phyloP scores from a whole-genome alignment of 2,888 invertebrate genomes.

The Chaetogeoica ovagalla region DNA sequence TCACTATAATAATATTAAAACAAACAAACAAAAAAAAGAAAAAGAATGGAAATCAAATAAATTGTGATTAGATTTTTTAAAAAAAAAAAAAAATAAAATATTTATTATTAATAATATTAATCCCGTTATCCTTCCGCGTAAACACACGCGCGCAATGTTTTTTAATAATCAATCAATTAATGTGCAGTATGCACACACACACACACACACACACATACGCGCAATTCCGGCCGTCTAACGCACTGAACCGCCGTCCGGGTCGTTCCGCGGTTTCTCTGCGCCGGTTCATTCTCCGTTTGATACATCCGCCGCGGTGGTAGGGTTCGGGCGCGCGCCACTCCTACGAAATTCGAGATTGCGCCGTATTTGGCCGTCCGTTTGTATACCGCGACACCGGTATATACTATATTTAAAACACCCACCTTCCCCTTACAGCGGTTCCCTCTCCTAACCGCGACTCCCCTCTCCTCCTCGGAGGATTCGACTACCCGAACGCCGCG shows the following conservation, averaged over 20 bases:
- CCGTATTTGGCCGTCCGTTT: constrained; percentile 65
- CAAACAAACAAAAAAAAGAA: too few species aligned
- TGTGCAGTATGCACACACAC: too few species aligned
- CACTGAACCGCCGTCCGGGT: constrained; percentile 47
- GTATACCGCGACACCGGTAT: constrained; percentile 37
- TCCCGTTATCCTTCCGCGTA: constrained; percentile 8
- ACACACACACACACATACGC: not conserved
- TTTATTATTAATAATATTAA: too few species aligned
- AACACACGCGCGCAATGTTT: not conserved
- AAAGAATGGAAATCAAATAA: too few species aligned
- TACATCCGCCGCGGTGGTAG: too few species aligned
- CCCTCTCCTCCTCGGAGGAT: not conserved
- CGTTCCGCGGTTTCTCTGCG: constrained; percentile 17
- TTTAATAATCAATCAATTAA: too few species aligned
- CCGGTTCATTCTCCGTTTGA: too few species aligned
- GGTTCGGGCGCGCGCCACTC: constrained; percentile 13
- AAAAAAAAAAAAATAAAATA: too few species aligned
- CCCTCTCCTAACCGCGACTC: not conserved
- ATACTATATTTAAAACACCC: constrained; percentile 53
- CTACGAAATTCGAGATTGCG: constrained; percentile 69
- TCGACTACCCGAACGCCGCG: constrained; percentile 11
- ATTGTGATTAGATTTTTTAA: not conserved
- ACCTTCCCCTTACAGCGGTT: constrained; percentile 41
- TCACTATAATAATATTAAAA: not conserved
- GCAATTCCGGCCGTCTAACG: constrained; percentile 42